These are phyloP conservation scores for Acleris cristana DNA, from an alignment of 2,888 invertebrate species.

Conservation along the genomic window DNA sequence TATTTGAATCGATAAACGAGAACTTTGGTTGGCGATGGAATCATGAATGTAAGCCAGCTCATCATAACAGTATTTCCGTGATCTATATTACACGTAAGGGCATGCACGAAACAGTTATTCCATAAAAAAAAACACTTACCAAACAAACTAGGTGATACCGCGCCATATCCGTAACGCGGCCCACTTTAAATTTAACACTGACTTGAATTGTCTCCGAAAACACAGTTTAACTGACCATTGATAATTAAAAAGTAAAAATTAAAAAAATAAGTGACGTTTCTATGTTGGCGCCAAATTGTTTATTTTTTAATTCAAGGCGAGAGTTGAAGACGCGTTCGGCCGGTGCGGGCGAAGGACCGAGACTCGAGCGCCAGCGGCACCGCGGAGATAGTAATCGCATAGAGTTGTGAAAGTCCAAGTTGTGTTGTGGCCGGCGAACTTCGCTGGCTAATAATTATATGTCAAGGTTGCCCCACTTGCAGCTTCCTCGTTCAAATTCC, in stretches of 20 bases:
- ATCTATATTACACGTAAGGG: constrained; percentile 7
- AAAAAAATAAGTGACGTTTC: constrained; percentile 33
- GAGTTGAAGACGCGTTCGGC: constrained; percentile 43
- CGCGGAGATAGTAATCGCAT: constrained; percentile 60
- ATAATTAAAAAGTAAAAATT: constrained; percentile 43
- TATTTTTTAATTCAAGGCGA: constrained; percentile 13
- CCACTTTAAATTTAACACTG: constrained; percentile 37
- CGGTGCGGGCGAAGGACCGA: constrained; percentile 49
- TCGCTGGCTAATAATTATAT: constrained; percentile 22
- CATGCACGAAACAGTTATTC: constrained; percentile 14
- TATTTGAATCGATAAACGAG: no score
- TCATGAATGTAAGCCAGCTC: neutral
- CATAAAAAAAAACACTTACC: constrained; percentile 50
- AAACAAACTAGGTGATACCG: constrained; percentile 50
- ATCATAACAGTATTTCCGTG: constrained; percentile 9
- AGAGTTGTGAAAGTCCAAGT: constrained; percentile 49
- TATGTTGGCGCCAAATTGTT: constrained; percentile 28
- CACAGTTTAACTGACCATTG: constrained; percentile 52
- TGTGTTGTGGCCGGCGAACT: constrained; percentile 30
- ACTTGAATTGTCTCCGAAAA: constrained; percentile 47
- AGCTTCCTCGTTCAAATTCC: constrained; percentile 1
- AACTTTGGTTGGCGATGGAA: neutral
- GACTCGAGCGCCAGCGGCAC: constrained; percentile 56
- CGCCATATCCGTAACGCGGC: constrained; percentile 49
- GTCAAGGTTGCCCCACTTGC: constrained; percentile 33